A percentile compares a stretch with the other conserved stretches of the same genome.
Conservation (phyloP, 2,113 vertebrate genomes). For the Cariama cristata region DNA sequence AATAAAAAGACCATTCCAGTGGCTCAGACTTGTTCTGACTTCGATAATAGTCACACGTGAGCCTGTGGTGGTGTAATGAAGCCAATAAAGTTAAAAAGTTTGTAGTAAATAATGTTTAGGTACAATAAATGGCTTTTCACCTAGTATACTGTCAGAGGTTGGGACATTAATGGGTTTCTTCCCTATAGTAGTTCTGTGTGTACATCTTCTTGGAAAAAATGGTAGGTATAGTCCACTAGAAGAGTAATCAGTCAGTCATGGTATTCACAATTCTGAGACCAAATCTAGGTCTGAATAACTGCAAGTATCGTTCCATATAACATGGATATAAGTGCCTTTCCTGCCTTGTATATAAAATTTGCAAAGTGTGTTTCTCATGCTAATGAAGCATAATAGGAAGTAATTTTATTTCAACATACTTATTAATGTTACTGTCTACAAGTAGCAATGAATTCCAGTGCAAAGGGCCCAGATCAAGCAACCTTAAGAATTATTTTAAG, state of each 20-base stretch:
- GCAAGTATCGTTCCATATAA: neutral
- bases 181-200: neutral
- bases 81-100: neutral
- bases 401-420: neutral
- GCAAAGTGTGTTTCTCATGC: neutral
- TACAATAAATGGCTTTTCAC: neutral
- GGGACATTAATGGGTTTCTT: neutral
- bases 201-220: neutral
- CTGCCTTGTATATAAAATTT: neutral
- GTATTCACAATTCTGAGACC: neutral
- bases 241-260: neutral
- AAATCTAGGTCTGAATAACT: neutral
- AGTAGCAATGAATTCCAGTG: neutral
- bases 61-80: neutral
- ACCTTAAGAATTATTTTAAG: neutral
- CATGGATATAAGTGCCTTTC: neutral
- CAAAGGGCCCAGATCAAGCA: neutral
- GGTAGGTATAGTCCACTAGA: neutral
- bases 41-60: neutral
- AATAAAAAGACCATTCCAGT: neutral
- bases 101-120: neutral
- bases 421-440: neutral
- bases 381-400: neutral
- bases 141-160: neutral
- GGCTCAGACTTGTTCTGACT: neutral